phyloP scores from a whole-genome alignment of 2,888 invertebrate genomes.

The Pristionchus mayeri region DNA sequence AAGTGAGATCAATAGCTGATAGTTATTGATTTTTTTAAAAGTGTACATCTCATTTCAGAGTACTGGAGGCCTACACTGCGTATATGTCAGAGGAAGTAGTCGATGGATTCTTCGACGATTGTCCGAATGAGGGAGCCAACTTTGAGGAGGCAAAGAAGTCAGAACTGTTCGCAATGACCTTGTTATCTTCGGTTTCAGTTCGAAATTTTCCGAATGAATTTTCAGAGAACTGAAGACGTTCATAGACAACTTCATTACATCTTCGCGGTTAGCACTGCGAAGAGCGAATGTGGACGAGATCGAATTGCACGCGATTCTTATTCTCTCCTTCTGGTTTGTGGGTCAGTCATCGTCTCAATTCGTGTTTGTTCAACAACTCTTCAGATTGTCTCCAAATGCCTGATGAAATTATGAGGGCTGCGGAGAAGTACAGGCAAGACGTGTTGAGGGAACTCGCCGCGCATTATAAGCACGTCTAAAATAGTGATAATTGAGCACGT shows the following conservation, averaged over 20 bases:
- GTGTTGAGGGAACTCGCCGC: no score
- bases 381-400: no score
- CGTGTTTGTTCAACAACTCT: no score
- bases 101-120: conserved; percentile 18
- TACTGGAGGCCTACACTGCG: neutral
- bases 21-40: neutral
- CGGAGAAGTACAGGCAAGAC: no score
- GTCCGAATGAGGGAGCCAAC: neutral
- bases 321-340: conserved; percentile 7
- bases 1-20: no score
- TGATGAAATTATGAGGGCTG: no score
- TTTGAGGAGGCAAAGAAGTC: neutral
- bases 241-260: neutral
- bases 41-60: neutral
- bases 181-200: no score
- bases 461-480: no score
- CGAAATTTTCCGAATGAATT: neutral
- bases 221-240: neutral
- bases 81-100: neutral
- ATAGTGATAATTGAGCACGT: no score
- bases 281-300: neutral
- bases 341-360: no score
- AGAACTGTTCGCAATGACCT: no score
- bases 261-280: neutral
- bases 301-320: neutral